phyloP scores from a whole-genome alignment of 2,888 invertebrate species.

The Melinopterus prodromus region DNA sequence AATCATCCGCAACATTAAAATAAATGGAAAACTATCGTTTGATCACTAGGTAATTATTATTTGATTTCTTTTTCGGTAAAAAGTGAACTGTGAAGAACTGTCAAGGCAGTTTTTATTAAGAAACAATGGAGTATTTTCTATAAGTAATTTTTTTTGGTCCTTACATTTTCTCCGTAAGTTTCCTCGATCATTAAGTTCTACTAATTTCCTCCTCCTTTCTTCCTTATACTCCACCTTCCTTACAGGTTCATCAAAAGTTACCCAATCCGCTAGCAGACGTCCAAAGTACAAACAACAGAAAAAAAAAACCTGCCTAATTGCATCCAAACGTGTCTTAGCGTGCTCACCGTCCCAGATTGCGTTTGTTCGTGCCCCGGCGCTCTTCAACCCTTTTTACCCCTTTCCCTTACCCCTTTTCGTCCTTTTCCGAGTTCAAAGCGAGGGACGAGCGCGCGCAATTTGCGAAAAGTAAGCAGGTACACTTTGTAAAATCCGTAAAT shows the following conservation, averaged over 20 bases:
- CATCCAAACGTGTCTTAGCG: constrained; percentile 4
- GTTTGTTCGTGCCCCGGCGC: not conserved
- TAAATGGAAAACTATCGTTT: no score
- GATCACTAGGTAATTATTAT: no score
- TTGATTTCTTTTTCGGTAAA: no score
- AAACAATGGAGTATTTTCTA: no score
- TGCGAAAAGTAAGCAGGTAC: constrained; percentile 4
- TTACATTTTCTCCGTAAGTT: no score
- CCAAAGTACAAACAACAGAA: not conserved
- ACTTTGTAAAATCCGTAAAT: not conserved
- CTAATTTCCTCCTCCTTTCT: not conserved
- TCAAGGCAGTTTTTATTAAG: no score
- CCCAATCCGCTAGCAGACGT: not conserved
- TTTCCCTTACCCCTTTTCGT: not conserved
- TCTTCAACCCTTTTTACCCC: not conserved
- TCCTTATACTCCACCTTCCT: not conserved
- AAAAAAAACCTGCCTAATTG: not conserved
- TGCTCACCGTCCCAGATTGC: constrained; percentile 4
- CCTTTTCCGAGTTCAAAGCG: constrained; percentile 4
- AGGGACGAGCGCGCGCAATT: not conserved
- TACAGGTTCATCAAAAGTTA: not conserved
- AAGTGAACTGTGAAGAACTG: no score
- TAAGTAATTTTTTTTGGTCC: no score
- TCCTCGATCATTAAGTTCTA: not conserved
- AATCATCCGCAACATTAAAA: no score